A percentile compares a stretch with the other conserved stretches of the same genome.
phyloP scores from a whole-genome alignment of 2,797 vertebrate species.

The Enteromius anoplus region DNA sequence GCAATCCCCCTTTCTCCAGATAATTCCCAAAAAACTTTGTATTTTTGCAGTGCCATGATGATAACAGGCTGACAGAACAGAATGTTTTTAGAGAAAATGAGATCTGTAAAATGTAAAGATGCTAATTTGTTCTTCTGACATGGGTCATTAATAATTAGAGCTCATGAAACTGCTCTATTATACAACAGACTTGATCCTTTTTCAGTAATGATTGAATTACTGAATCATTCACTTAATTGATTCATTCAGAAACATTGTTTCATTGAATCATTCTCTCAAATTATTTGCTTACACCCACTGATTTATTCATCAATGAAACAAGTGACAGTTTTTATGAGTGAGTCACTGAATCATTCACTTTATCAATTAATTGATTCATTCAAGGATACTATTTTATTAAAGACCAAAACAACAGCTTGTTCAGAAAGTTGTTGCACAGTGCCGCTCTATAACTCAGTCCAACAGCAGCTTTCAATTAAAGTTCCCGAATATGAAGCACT shows the following conservation, averaged over 20 bases:
- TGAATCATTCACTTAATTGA: not conserved
- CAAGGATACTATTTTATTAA: not conserved
- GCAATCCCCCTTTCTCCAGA: not conserved
- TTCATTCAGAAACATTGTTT: not conserved
- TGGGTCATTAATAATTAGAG: not conserved
- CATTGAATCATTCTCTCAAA: not conserved
- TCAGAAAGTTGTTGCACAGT: constrained; percentile 63
- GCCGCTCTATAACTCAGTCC: constrained; percentile 66
- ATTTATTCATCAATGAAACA: not conserved
- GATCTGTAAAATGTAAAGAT: not conserved
- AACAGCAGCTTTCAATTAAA: constrained; percentile 73
- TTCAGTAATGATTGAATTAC: not conserved
- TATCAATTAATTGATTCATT: not conserved
- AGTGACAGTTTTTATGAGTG: not conserved
- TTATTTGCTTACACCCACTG: not conserved
- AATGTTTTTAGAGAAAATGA: constrained; percentile 10
- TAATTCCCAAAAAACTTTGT: constrained; percentile 16
- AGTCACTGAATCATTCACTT: not conserved
- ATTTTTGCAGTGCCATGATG: not conserved
- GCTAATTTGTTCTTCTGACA: not conserved
- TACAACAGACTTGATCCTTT: not conserved
- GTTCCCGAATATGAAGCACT: constrained; percentile 62
- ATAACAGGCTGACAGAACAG: not conserved
- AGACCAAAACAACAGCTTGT: constrained; percentile 4
- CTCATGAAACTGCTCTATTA: not conserved